Conservation (phyloP, 2,888 invertebrate genomes). For the Arge pagana region DNA sequence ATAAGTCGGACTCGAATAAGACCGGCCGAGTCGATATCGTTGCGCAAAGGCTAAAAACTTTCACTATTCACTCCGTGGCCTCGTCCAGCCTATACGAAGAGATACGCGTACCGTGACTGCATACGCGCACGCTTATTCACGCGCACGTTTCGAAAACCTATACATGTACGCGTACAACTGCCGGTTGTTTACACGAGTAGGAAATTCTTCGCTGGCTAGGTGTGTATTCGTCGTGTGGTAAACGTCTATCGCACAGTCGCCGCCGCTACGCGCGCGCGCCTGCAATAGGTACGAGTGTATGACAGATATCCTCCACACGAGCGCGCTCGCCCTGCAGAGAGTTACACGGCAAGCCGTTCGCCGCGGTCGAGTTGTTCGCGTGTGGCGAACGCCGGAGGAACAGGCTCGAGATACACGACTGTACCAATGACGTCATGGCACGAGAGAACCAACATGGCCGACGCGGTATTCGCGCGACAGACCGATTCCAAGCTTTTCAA, state of each 20-base stretch:
- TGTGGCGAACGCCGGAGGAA: conserved; percentile 16
- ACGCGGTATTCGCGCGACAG: conserved; percentile 22
- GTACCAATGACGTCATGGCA: conserved; percentile 48
- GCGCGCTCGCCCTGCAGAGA: neutral
- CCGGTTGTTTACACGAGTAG: too few species aligned
- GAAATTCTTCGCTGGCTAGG: too few species aligned
- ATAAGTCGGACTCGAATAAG: conserved; percentile 3
- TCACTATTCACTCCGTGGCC: conserved; percentile 38
- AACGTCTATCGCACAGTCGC: neutral
- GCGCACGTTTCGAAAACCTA: too few species aligned
- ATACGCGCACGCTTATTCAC: neutral
- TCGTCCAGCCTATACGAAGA: neutral
- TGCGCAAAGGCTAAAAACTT: conserved; percentile 55
- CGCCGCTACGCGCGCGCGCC: neutral
- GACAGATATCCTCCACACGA: neutral
- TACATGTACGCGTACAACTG: neutral
- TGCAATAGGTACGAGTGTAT: neutral
- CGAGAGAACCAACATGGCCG: conserved; percentile 36
- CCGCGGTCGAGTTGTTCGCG: too few species aligned
- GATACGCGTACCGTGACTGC: neutral
- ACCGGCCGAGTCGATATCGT: conserved; percentile 40
- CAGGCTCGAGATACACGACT: conserved; percentile 20
- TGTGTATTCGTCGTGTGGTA: neutral
- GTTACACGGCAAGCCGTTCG: neutral
- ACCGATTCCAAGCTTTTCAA: neutral